Percentiles rank a stretch among this genome's conserved stretches.
Evolutionary conservation across 2,888 invertebrate genomes (phyloP).

Genomic region (Zaprionus bogoriensis): DNA sequence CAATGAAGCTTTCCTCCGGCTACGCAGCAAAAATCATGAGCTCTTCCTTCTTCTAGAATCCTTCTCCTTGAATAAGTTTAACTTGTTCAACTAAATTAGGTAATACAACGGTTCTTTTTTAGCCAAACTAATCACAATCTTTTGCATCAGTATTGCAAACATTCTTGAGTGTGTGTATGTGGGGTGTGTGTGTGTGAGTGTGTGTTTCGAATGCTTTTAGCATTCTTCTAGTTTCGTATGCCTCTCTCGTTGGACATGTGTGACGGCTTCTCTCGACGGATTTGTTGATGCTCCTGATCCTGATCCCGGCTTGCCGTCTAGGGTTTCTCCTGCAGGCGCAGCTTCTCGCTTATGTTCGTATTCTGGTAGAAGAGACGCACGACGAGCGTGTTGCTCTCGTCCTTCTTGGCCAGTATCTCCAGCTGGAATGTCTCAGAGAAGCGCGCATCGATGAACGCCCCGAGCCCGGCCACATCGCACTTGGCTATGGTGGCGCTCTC

Average conservation of each 20-base stretch:
- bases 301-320: conserved; percentile 13
- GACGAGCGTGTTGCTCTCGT: conserved; percentile 50
- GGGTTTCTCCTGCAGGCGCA: conserved; percentile 58
- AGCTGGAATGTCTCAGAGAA: conserved; percentile 84
- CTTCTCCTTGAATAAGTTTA: conserved; percentile 48
- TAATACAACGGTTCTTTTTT: conserved; percentile 61
- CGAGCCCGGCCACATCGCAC: conserved; percentile 86
- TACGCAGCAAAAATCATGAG: conserved; percentile 46
- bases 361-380: conserved; percentile 80
- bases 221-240: conserved; percentile 25
- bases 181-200: conserved; percentile 13
- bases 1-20: conserved; percentile 60
- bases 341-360: conserved; percentile 75
- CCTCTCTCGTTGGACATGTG: conserved; percentile 25
- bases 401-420: conserved; percentile 74
- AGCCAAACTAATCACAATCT: conserved; percentile 69
- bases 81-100: conserved; percentile 61
- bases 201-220: conserved; percentile 28
- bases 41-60: conserved; percentile 28
- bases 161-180: conserved; percentile 41
- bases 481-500: conserved; percentile 84
- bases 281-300: neutral
- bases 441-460: conserved; percentile 87
- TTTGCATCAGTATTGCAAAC: conserved; percentile 51
- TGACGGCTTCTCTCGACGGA: conserved; percentile 16